Evolutionary conservation across 2,113 vertebrate genomes (phyloP).

Genomic region (Nansenia antarctica): DNA sequence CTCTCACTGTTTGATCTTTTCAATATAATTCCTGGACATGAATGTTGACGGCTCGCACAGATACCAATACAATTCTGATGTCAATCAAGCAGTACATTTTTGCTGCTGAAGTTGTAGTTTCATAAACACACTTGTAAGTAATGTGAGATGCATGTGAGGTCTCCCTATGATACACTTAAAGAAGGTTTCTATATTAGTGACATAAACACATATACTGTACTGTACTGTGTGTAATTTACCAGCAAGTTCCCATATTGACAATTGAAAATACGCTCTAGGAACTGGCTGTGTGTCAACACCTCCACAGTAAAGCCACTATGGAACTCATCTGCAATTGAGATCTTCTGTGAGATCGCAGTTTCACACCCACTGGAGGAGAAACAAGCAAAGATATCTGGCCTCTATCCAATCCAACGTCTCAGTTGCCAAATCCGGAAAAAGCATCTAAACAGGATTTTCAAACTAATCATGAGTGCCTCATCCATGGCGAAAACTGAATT

Average conservation of each 20-base stretch:
- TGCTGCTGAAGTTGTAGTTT: too few species aligned
- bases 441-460: conserved; percentile 65
- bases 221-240: too few species aligned
- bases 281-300: conserved; percentile 9
- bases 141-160: too few species aligned
- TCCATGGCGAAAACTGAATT: conserved; percentile 57
- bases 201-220: too few species aligned
- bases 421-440: conserved; percentile 55
- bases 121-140: too few species aligned
- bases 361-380: conserved; percentile 19
- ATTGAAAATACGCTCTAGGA: conserved; percentile 12
- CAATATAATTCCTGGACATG: conserved; percentile 52
- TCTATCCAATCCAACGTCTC: conserved; percentile 44
- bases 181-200: too few species aligned
- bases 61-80: conserved; percentile 35
- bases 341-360: conserved; percentile 34
- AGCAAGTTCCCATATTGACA: conserved; percentile 33
- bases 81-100: too few species aligned
- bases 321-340: conserved; percentile 37
- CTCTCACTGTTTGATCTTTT: conserved; percentile 56
- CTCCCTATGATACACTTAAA: too few species aligned
- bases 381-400: conserved; percentile 41
- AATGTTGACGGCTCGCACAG: conserved; percentile 39
- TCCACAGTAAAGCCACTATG: conserved; percentile 27
- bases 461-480: conserved; percentile 63